phyloP scores from a whole-genome alignment of 2,113 vertebrate species.

The Leucoraja erinaceus region DNA sequence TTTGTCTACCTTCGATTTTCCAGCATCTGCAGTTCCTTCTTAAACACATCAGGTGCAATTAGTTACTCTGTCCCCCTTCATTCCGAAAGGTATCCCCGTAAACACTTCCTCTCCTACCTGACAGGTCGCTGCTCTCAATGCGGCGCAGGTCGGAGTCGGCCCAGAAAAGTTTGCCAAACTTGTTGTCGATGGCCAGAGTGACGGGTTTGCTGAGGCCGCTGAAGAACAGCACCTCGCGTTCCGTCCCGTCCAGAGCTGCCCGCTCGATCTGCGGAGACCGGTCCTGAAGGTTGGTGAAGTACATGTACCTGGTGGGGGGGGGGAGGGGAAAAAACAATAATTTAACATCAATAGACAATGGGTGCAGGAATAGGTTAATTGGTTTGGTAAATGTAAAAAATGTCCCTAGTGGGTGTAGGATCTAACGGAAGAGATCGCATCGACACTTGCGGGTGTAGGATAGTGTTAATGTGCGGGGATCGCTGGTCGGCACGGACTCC shows the following conservation, averaged over 20 bases:
- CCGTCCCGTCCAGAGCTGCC: conserved; percentile 88
- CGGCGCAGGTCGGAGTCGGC: conserved; percentile 87
- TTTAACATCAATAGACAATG: neutral
- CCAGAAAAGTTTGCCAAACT: conserved; percentile 87
- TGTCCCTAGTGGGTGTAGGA: too few relatives aligned
- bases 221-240: conserved; percentile 89
- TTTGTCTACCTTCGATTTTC: too few relatives aligned
- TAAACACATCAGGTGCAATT: too few relatives aligned
- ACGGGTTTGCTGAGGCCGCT: conserved; percentile 81
- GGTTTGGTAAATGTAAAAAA: too few relatives aligned
- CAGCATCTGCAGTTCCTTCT: too few relatives aligned
- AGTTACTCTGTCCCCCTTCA: too few relatives aligned
- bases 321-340: neutral
- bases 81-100: neutral
- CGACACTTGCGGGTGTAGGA: too few relatives aligned
- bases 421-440: too few relatives aligned
- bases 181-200: conserved; percentile 84
- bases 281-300: conserved; percentile 95
- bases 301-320: conserved; percentile 77
- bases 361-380: too few relatives aligned
- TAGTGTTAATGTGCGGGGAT: too few relatives aligned
- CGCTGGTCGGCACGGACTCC: too few relatives aligned
- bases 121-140: conserved; percentile 95
- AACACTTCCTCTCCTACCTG: conserved; percentile 58
- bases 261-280: conserved; percentile 90